Percentiles rank a stretch among this genome's conserved stretches.
These are phyloP conservation scores for Lasioglossum pauxillum DNA, from an alignment of 2,888 invertebrate genomes.

Conservation along the genomic window DNA sequence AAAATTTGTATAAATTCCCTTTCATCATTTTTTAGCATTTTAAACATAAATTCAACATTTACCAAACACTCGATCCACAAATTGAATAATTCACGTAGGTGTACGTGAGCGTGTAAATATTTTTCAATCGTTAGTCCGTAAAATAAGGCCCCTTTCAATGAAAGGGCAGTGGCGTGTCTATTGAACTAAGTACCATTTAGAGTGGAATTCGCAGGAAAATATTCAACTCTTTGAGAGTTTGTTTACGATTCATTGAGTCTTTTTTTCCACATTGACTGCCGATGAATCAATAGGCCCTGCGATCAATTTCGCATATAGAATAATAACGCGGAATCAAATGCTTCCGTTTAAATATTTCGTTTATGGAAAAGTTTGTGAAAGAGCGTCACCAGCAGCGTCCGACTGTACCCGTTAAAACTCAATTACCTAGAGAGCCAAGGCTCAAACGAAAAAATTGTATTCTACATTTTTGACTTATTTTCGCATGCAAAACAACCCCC, in stretches of 20 bases:
- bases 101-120: background rate
- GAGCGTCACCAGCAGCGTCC: no score
- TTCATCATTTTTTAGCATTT: background rate
- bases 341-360: background rate
- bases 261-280: background rate
- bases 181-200: background rate
- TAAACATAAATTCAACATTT: background rate
- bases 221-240: background rate
- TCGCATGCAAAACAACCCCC: conserved; percentile 3
- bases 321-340: background rate
- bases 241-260: background rate
- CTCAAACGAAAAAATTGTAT: background rate
- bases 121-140: background rate
- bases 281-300: background rate
- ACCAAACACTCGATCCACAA: background rate
- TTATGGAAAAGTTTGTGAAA: background rate
- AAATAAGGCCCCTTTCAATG: background rate
- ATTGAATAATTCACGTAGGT: background rate
- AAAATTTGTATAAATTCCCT: background rate
- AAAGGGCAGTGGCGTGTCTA: background rate
- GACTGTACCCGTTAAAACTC: background rate
- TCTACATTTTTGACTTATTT: background rate
- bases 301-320: background rate
- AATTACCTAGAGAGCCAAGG: background rate
- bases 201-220: background rate